Percentiles rank a stretch among this genome's conserved stretches.
These are phyloP conservation scores for Zophobas atratus DNA, from an alignment of 1,140 invertebrate species.

Conservation along the genomic window DNA sequence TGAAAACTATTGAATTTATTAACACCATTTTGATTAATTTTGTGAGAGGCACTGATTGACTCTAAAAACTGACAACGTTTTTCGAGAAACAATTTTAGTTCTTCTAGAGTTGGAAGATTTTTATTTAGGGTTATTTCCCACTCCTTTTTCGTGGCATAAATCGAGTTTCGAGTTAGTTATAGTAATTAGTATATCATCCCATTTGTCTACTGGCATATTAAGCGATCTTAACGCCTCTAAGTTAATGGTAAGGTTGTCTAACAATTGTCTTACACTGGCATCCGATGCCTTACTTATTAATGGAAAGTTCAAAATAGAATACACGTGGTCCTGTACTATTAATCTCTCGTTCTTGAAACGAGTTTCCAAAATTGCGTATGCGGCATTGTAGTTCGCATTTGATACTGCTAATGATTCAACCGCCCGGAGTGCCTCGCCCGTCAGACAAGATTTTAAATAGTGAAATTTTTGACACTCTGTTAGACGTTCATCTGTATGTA, in stretches of 20 bases:
- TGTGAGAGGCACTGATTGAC: not conserved
- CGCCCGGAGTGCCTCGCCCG: constrained; percentile 57
- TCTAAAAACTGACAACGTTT: not conserved
- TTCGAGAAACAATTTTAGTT: not conserved
- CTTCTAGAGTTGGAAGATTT: not conserved
- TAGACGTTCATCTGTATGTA: no score
- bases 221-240: constrained; percentile 60
- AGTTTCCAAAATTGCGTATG: constrained; percentile 61
- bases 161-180: not conserved
- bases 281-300: constrained; percentile 53
- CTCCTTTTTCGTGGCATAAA: not conserved
- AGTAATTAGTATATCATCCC: constrained; percentile 17
- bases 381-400: constrained; percentile 61
- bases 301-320: constrained; percentile 57
- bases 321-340: constrained; percentile 61
- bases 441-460: constrained; percentile 59
- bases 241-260: constrained; percentile 53
- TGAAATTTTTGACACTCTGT: constrained; percentile 58
- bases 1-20: not conserved
- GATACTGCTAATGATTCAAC: constrained; percentile 60
- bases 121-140: constrained; percentile 7
- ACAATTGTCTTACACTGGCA: constrained; percentile 55
- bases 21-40: not conserved
- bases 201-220: constrained; percentile 55
- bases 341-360: constrained; percentile 63